Evolutionary conservation across 2,888 invertebrate genomes (phyloP).

Genomic region (Dasysyrphus tricinctus): DNA sequence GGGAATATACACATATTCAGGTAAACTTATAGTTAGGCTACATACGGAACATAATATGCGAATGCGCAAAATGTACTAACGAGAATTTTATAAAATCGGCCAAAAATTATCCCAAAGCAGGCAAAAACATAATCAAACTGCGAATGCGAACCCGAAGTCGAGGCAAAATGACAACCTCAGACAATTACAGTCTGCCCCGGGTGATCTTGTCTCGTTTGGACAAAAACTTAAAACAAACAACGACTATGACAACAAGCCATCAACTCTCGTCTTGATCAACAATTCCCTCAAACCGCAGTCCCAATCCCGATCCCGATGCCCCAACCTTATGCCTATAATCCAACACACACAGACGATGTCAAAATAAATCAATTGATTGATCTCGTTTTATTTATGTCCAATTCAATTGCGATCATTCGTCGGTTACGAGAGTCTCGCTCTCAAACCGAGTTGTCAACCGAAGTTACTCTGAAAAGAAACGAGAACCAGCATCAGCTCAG

Average conservation of each 20-base stretch:
- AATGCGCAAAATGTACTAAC: slow-evolving; percentile 50
- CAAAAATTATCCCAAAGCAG: slow-evolving; percentile 72
- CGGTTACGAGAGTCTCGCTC: slow-evolving; percentile 62
- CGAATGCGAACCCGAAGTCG: slow-evolving; percentile 32
- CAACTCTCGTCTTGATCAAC: slow-evolving; percentile 44
- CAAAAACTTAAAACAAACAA: slow-evolving; percentile 45
- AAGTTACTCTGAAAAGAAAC: slow-evolving; percentile 37
- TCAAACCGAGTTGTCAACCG: slow-evolving; percentile 67
- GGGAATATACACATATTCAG: background rate
- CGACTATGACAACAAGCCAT: slow-evolving; percentile 65
- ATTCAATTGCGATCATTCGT: slow-evolving; percentile 77
- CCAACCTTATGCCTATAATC: slow-evolving; percentile 10
- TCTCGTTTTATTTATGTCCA: slow-evolving; percentile 84
- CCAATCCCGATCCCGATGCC: background rate
- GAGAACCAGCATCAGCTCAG: slow-evolving; percentile 20
- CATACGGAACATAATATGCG: background rate
- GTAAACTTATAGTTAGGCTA: background rate
- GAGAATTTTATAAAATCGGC: slow-evolving; percentile 71
- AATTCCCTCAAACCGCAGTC: slow-evolving; percentile 20
- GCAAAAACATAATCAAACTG: slow-evolving; percentile 69
- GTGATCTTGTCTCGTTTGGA: slow-evolving; percentile 64
- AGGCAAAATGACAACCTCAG: slow-evolving; percentile 42
- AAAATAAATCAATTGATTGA: slow-evolving; percentile 84
- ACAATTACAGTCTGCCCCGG: slow-evolving; percentile 63
- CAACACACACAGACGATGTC: slow-evolving; percentile 77